phyloP scores from a whole-genome alignment of 2,113 vertebrate species.

The Steatornis caripensis region DNA sequence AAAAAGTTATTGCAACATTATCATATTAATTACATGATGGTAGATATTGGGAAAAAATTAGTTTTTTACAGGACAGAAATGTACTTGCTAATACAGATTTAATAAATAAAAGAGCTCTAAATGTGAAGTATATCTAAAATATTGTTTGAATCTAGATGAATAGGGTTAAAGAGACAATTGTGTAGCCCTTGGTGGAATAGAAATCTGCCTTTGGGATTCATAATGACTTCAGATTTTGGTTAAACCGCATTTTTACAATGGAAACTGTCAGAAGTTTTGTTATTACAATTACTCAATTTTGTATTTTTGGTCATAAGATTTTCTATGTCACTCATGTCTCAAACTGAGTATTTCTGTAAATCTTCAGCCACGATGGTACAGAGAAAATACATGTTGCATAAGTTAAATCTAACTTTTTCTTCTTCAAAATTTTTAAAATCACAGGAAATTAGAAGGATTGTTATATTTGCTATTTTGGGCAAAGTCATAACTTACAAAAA shows the following conservation, averaged over 20 bases:
- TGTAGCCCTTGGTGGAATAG: neutral
- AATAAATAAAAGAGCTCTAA: neutral
- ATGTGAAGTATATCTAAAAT: neutral
- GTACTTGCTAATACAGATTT: neutral
- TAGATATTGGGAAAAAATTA: neutral
- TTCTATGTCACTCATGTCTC: neutral
- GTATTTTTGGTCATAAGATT: neutral
- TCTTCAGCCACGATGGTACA: accelerated
- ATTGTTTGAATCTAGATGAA: neutral
- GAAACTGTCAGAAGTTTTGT: neutral
- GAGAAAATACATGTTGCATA: neutral
- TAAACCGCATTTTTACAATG: neutral
- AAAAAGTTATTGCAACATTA: neutral
- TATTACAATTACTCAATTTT: neutral
- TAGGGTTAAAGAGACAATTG: neutral
- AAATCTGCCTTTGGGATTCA: neutral
- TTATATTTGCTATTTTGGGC: neutral
- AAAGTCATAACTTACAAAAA: neutral
- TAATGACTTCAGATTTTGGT: neutral
- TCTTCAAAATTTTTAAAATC: neutral
- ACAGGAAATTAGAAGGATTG: neutral
- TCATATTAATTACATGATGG: neutral
- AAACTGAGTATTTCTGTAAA: neutral
- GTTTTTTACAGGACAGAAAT: neutral
- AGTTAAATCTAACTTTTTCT: neutral